phyloP scores from a whole-genome alignment of 2,113 vertebrate species.

The Pelecanus crispus region DNA sequence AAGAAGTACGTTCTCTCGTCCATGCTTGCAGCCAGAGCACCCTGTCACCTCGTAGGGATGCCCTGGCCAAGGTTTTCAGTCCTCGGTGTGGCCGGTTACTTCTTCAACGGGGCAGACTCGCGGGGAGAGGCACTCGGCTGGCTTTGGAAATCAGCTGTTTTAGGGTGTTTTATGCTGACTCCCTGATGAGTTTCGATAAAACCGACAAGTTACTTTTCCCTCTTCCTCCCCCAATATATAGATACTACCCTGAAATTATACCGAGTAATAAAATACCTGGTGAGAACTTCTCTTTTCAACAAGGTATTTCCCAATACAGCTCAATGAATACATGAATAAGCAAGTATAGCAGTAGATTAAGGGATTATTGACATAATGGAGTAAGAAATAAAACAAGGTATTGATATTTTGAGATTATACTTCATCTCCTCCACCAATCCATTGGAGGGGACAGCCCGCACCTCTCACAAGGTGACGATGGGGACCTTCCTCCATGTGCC shows the following conservation, averaged over 20 bases:
- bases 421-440: not conserved
- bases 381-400: not conserved
- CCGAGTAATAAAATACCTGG: not conserved
- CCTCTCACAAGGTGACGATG: not conserved
- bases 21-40: not conserved
- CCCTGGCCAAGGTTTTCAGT: not conserved
- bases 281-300: not conserved
- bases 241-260: not conserved
- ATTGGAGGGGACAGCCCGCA: not conserved
- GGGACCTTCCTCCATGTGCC: not conserved
- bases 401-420: not conserved
- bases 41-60: accelerated
- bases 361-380: not conserved
- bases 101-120: not conserved
- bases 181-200: not conserved
- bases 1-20: not conserved
- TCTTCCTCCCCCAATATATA: not conserved
- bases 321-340: not conserved
- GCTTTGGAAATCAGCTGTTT: not conserved
- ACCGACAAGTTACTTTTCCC: not conserved
- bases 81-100: accelerated
- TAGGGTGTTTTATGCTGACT: not conserved
- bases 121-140: not conserved
- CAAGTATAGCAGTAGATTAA: not conserved
- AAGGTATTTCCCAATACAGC: not conserved